Evolutionary conservation across 2,797 vertebrate genomes (phyloP).

Genomic region (Tinamus major): DNA sequence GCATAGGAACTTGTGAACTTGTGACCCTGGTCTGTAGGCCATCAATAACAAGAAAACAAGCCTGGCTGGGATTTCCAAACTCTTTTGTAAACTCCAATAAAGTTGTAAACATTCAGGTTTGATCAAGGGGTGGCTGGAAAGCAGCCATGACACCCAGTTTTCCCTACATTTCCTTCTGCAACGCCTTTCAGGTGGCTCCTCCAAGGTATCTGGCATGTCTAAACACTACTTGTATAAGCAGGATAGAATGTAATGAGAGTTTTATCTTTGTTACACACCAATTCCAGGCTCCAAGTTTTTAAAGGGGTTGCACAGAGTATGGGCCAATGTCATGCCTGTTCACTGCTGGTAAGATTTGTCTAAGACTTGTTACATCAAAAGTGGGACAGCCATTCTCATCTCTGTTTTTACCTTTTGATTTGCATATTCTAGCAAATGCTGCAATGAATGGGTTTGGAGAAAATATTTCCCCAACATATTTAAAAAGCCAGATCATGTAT

Average conservation of each 20-base stretch:
- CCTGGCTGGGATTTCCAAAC: neutral
- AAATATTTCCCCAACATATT: neutral
- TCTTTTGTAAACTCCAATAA: neutral
- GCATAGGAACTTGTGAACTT: neutral
- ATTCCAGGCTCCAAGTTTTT: rapidly evolving
- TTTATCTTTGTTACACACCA: rapidly evolving
- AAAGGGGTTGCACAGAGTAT: neutral
- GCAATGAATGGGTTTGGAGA: neutral
- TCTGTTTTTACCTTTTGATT: neutral
- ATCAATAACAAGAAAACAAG: neutral
- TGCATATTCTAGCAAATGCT: neutral
- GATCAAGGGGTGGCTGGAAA: neutral
- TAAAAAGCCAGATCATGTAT: neutral
- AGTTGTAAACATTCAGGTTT: neutral
- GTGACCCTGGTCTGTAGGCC: neutral
- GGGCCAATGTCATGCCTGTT: neutral
- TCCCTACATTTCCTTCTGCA: neutral
- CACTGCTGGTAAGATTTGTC: neutral
- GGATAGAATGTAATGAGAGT: neutral
- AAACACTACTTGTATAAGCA: neutral
- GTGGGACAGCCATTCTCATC: neutral
- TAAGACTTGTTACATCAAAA: neutral
- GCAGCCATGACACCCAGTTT: neutral
- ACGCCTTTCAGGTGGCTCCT: neutral
- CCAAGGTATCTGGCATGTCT: neutral